Evolutionary conservation across 1,140 invertebrate genomes (phyloP).

Genomic region (Drosophila fuyamai): DNA sequence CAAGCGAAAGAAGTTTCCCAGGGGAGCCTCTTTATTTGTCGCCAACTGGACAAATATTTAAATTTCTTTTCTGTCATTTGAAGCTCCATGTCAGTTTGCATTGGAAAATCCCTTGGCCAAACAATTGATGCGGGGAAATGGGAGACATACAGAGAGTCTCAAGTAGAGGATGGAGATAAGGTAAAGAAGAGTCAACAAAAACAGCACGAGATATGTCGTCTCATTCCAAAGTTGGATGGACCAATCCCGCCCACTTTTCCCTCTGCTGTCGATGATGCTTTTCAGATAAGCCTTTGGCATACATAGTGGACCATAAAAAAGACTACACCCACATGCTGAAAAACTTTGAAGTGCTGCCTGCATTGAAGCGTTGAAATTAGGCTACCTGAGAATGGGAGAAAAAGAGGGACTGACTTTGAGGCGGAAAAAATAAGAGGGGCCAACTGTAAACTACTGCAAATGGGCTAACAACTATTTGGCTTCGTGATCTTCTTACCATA

Average conservation of each 20-base stretch:
- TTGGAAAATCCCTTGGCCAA: slow-evolving; percentile 46
- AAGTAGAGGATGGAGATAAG: slow-evolving; percentile 25
- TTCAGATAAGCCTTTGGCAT: slow-evolving; percentile 63
- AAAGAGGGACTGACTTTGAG: neutral
- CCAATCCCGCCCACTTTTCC: slow-evolving; percentile 16
- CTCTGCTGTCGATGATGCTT: slow-evolving; percentile 60
- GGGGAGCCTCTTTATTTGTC: neutral
- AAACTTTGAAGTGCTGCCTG: slow-evolving; percentile 42
- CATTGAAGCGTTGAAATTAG: slow-evolving; percentile 82
- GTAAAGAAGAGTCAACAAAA: slow-evolving; percentile 18
- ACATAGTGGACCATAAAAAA: slow-evolving; percentile 24
- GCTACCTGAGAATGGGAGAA: slow-evolving; percentile 60
- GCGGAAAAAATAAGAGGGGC: neutral
- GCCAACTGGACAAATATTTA: slow-evolving; percentile 26
- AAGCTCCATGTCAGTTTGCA: slow-evolving; percentile 51
- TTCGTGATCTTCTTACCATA: slow-evolving; percentile 52
- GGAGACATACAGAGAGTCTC: slow-evolving; percentile 1
- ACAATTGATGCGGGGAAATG: slow-evolving; percentile 10
- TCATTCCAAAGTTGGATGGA: slow-evolving; percentile 20
- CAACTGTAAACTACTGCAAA: slow-evolving; percentile 65
- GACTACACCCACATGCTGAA: slow-evolving; percentile 15
- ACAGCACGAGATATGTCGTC: slow-evolving; percentile 33
- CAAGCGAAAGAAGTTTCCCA: neutral
- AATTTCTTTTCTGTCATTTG: slow-evolving; percentile 30
- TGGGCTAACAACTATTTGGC: slow-evolving; percentile 82